Evolutionary conservation across 2,888 invertebrate species (phyloP).

Genomic region (Amphimallon solstitiale): DNA sequence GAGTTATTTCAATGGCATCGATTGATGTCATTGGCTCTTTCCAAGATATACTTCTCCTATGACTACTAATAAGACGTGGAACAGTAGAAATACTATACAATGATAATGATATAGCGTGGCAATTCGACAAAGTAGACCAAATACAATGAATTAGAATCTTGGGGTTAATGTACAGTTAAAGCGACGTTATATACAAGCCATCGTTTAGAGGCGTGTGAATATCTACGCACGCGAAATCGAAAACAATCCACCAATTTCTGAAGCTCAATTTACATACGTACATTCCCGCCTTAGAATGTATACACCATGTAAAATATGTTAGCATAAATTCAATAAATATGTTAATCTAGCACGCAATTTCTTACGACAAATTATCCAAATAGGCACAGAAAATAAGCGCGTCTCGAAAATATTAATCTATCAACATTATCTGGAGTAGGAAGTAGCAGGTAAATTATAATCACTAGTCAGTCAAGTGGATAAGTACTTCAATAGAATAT

Average conservation of each 20-base stretch:
- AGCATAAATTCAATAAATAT: constrained; percentile 7
- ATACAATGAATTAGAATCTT: constrained; percentile 23
- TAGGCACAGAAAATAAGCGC: too few species aligned
- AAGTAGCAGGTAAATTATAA: too few species aligned
- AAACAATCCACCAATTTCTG: not conserved
- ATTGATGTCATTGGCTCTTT: too few species aligned
- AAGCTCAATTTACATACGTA: not conserved
- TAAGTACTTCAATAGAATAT: too few species aligned
- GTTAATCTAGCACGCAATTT: constrained; percentile 2
- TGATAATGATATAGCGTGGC: constrained; percentile 18
- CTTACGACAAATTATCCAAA: not conserved
- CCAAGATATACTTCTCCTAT: too few species aligned
- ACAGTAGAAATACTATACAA: not conserved
- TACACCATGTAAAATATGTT: constrained; percentile 1
- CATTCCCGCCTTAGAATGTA: constrained; percentile 1
- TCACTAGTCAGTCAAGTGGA: too few species aligned
- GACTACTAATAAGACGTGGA: too few species aligned
- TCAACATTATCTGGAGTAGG: too few species aligned
- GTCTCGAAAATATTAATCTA: too few species aligned
- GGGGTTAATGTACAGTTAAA: constrained; percentile 26
- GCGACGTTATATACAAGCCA: not conserved
- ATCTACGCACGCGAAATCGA: constrained; percentile 3
- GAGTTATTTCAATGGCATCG: too few species aligned
- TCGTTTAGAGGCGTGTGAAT: constrained; percentile 25
- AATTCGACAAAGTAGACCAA: constrained; percentile 27